Evolutionary conservation across 2,888 invertebrate genomes (phyloP).

Genomic region (Cerastoderma edule): DNA sequence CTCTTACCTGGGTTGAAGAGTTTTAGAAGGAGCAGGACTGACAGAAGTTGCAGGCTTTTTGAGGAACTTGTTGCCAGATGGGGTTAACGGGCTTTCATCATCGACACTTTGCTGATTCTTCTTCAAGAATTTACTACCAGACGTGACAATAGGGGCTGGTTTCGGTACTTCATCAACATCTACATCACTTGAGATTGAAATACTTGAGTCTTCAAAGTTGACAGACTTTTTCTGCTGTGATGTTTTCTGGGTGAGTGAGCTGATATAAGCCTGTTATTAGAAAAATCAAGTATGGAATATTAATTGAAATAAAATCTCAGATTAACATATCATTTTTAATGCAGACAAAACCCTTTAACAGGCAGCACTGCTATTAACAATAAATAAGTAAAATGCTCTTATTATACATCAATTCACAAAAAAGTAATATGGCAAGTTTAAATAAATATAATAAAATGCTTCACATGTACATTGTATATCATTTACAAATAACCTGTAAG

Average conservation of each 20-base stretch:
- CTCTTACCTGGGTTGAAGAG: conserved; percentile 49
- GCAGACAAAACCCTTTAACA: too few relatives aligned
- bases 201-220: conserved; percentile 76
- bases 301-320: too few relatives aligned
- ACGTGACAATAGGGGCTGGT: conserved; percentile 47
- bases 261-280: conserved; percentile 71
- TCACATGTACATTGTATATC: too few relatives aligned
- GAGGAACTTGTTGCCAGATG: conserved; percentile 56
- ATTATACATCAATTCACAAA: too few relatives aligned
- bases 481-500: too few relatives aligned
- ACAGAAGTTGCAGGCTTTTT: conserved; percentile 63
- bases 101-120: conserved; percentile 63
- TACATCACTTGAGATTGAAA: conserved; percentile 75
- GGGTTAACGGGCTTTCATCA: conserved; percentile 11
- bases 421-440: too few relatives aligned
- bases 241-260: conserved; percentile 72
- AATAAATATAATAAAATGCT: too few relatives aligned
- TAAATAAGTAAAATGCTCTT: too few relatives aligned
- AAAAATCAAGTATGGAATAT: not conserved
- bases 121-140: conserved; percentile 75
- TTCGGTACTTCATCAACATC: conserved; percentile 47
- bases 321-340: too few relatives aligned
- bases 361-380: too few relatives aligned
- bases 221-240: conserved; percentile 69
- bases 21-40: conserved; percentile 56